These are phyloP conservation scores for Temnothorax nylanderi DNA, from an alignment of 1,140 invertebrate genomes.

Conservation along the genomic window DNA sequence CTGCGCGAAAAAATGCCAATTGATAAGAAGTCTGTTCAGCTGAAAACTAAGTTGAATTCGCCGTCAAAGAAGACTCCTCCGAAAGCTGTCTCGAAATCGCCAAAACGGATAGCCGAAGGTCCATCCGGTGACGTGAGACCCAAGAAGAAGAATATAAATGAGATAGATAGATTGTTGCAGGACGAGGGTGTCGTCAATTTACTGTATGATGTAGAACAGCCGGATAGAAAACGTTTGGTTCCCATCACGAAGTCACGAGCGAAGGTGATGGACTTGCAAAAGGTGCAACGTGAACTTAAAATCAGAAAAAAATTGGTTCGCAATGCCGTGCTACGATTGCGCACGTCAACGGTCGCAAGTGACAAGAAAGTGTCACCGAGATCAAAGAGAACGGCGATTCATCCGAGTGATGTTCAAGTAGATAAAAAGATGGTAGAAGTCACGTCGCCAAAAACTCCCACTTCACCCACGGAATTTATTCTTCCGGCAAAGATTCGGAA, in stretches of 20 bases:
- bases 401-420: conserved; percentile 75
- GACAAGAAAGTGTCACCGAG: conserved; percentile 80
- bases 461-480: conserved; percentile 86
- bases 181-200: conserved; percentile 95
- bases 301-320: conserved; percentile 86
- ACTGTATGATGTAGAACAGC: conserved; percentile 91
- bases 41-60: conserved; percentile 66
- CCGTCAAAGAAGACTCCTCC: conserved; percentile 63
- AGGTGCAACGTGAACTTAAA: conserved; percentile 83
- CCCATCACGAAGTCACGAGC: conserved; percentile 85
- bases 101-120: conserved; percentile 56
- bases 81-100: conserved; percentile 64
- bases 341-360: conserved; percentile 72
- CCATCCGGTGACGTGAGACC: conserved; percentile 65
- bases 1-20: conserved; percentile 70
- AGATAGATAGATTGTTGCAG: conserved; percentile 92
- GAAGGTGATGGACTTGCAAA: conserved; percentile 86
- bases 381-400: conserved; percentile 84
- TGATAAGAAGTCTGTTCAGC: conserved; percentile 66
- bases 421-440: conserved; percentile 83
- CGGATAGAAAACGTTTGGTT: conserved; percentile 83
- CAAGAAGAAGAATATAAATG: conserved; percentile 88
- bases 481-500: conserved; percentile 86
- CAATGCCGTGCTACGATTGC: conserved; percentile 86
- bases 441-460: conserved; percentile 79